Evolutionary conservation across 2,888 invertebrate genomes (phyloP), one percentile per base, ranked within the genome.

Genomic region (Iphiclides podalirius): DNA sequence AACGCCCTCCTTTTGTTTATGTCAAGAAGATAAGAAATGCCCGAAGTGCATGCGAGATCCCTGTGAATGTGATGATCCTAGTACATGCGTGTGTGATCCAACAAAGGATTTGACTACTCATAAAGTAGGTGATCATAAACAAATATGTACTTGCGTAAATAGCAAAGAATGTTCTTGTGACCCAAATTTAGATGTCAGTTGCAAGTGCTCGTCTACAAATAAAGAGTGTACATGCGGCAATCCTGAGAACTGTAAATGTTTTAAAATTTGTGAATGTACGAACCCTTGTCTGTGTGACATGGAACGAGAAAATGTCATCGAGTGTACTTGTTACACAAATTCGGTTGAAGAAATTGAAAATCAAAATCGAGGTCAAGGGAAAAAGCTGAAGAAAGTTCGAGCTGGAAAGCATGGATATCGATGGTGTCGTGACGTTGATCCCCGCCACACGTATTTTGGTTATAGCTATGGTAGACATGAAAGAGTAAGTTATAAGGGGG

Each of bases 351-450:
- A 13, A 20, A 9, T 15, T 9, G 23, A 14, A 9, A 11, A 31
- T 8, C 13, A 31, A 14, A 20, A 68, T 47, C 50, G 63, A 33
- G 61, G 67, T 12, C 47, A 63, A 31, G 52, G 54, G 0, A 70
- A 62, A 38, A 81, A 74, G 56, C 48, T 84, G 12, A 83, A 79
- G 64, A 76, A 55, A 63, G 63, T 71, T 11, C 68, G 76, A 48
- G 77, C 78, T 28, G 79, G 82, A 4, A 84, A 79, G 65, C 69
- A 85, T 26, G 84, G 80, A 1, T 84, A 79, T 57, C 68, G 82
- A 37, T 87, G 85, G 87, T 87, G 88, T 53, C 75, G 75, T 36
- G 79, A 80, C 35, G 75, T 86, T 4, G 80, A 86, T 61, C 79
- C 88, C 2, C 64, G 64, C 8, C 86, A 88, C 52, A 86, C 82